Conservation (phyloP, 1,140 invertebrate genomes). For the Drosophila neocordata region DNA sequence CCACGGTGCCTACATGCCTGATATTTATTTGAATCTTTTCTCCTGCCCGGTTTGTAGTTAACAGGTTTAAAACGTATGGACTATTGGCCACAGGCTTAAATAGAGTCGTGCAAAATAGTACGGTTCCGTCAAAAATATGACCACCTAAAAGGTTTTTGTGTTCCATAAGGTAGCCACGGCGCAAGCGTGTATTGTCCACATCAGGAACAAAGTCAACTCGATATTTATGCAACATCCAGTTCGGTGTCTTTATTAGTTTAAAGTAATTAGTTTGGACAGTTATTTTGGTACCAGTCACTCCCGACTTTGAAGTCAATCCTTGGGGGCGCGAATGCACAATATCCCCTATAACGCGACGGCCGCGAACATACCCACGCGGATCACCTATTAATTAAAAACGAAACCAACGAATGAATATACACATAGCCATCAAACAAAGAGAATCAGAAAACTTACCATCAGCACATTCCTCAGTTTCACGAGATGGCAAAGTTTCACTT, state of each 20-base stretch:
- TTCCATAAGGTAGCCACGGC: slow-evolving; percentile 52
- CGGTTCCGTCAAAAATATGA: slow-evolving; percentile 84
- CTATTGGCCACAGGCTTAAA: slow-evolving; percentile 32
- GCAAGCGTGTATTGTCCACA: slow-evolving; percentile 59
- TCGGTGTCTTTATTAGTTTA: slow-evolving; percentile 85
- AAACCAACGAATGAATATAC: too few species aligned
- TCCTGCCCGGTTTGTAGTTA: slow-evolving; percentile 68
- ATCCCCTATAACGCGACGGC: slow-evolving; percentile 61
- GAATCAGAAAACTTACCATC: neutral
- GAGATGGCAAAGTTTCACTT: neutral
- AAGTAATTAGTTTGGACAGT: slow-evolving; percentile 90
- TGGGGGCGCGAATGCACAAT: slow-evolving; percentile 60
- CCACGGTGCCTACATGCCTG: slow-evolving; percentile 58
- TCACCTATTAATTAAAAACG: slow-evolving; percentile 37
- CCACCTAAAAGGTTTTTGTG: slow-evolving; percentile 65
- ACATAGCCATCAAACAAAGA: neutral
- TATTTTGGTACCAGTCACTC: slow-evolving; percentile 43
- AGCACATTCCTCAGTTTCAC: neutral
- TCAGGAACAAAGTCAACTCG: slow-evolving; percentile 90
- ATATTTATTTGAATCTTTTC: slow-evolving; percentile 71
- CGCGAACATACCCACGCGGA: slow-evolving; percentile 64
- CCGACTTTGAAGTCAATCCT: slow-evolving; percentile 48
- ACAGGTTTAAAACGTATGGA: slow-evolving; percentile 42
- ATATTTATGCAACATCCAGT: slow-evolving; percentile 92
- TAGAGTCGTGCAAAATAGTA: slow-evolving; percentile 73